Conservation (phyloP, 1,140 invertebrate species). For the Olivierus martensii region DNA sequence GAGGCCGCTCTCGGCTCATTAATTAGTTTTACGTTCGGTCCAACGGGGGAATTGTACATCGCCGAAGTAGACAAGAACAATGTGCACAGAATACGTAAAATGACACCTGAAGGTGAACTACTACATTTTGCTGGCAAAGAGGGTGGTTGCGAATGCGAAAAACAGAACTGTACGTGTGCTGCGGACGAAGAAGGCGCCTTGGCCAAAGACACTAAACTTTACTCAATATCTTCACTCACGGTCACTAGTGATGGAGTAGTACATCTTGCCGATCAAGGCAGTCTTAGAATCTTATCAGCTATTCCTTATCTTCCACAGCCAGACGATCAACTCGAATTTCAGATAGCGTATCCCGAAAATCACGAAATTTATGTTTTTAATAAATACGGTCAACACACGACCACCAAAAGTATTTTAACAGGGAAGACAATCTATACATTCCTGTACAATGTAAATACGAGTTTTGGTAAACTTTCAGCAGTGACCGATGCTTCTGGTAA, state of each 20-base stretch:
- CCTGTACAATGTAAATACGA: constrained; percentile 91
- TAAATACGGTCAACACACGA: constrained; percentile 83
- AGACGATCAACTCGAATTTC: constrained; percentile 60
- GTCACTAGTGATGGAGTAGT: constrained; percentile 88
- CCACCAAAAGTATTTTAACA: constrained; percentile 82
- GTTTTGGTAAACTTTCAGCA: constrained; percentile 81
- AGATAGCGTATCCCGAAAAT: constrained; percentile 87
- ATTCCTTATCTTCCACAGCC: constrained; percentile 79
- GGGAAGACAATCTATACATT: constrained; percentile 83
- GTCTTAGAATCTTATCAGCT: constrained; percentile 66
- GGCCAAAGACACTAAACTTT: constrained; percentile 50
- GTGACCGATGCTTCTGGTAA: constrained; percentile 88
- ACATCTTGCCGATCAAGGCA: constrained; percentile 87
- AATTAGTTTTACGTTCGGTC: constrained; percentile 63
- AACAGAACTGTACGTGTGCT: constrained; percentile 18
- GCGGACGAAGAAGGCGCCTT: constrained; percentile 14
- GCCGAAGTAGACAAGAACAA: constrained; percentile 90
- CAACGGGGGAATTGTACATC: constrained; percentile 83
- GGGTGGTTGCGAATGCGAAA: constrained; percentile 13
- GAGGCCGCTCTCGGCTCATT: constrained; percentile 43
- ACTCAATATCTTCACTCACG: constrained; percentile 80
- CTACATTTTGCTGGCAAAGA: constrained; percentile 71
- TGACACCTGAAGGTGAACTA: constrained; percentile 84
- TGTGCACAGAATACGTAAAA: constrained; percentile 77
- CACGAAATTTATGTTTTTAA: constrained; percentile 95